Evolutionary conservation across 2,888 invertebrate species (phyloP), one percentile per base, ranked within the genome.

Genomic region (Epinotia brunnichana): DNA sequence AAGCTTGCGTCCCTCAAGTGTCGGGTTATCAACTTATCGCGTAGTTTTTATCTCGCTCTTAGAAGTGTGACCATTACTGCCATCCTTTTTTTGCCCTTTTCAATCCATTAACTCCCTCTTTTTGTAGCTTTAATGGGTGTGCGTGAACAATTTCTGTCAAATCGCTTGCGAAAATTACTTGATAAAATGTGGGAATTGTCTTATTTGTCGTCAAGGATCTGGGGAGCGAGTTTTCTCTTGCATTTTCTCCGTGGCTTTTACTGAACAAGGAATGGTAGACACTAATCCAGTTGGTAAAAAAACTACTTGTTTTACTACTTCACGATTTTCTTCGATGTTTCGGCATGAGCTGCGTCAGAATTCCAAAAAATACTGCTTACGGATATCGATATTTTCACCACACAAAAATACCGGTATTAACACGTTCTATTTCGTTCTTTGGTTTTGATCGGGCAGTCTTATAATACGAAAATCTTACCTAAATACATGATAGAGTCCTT

Each of bases 11-110:
- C 68, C 44, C 68, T 57, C 57, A 62, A 61, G 72, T 51, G 72
- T 67, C 68, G 68, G 48, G 72, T 72, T 72, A 72, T 72, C 66
- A 71, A 61, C 68, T 68, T 68, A 72, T 72, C 72, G 39, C 35
- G n/a, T 56, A 72, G 72, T 72, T 72, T 72, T 72, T 62, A 68
- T 72, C 72, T 62, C 71, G 39, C 56, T 62, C 56, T 67, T 21
- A 62, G 68, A 72, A 72, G 68, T 72, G 72, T 68, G 68, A 62
- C 67, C 61, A 66, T 71, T 60, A 62, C 48, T 61, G 67, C 61
- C 56, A 21, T 63, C 64, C 59, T 48, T 44, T 68, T 67, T 72
- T 72, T 71, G 71, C 60, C 71, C 19, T 68, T 61, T 68, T 72
- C 68, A 68, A 72, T 68, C 72, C 72, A 72, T 72, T 71, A 61